Base-by-base conservation (phyloP, 2,113 vertebrate species). In the Rynchops niger region DNA sequence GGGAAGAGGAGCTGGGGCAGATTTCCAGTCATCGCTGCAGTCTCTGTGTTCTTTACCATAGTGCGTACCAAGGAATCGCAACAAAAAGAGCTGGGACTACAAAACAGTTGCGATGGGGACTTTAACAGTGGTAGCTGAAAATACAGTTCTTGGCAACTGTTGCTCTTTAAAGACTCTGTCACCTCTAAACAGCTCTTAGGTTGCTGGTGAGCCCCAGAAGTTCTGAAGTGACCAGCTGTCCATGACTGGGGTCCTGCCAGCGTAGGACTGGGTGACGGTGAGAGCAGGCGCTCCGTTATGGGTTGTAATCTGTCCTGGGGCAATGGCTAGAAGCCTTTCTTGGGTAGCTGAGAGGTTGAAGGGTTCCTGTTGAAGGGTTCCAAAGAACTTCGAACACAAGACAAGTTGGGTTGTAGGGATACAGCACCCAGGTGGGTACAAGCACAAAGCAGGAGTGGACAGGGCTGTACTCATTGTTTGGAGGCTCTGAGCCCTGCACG, bases 231-330 rank as follows among this genome's bases (percentile, higher is more conserved):
- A 36, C 15, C 22, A 7, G 90, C 11, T 50, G n/a, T 77, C 77
- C 5, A 0, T 4, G 11, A 8, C 2, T 5, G 50, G 43, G 78
- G 6, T 38, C 3, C 27, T 17, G 32, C 27, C 56, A 12, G 63
- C 0, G 5, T 7, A 27, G 55, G 32, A 19, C 49, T 8, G 56
- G 16, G 58, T 53, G 62, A 29, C 59, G 18, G 42, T 1, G 38
- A 53, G 45, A 81, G 74, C 34, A 9, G 38, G 74, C 16, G 5
- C 69, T 16, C 30, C 6, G 27, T 38, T 36, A 11, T 22, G 10
- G n/a, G 12, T 22, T 71, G 42, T 34, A 5, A 8, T 56, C 8
- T 34, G 9, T 49, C 62, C 55, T 4, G 1, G 43, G 83, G 22
- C 40, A 15, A 12, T 4, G 40, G 32, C 42, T 40, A 15, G 27